Evolutionary conservation across 2,888 invertebrate species (phyloP).

Genomic region (Holacanthella duospinosa): DNA sequence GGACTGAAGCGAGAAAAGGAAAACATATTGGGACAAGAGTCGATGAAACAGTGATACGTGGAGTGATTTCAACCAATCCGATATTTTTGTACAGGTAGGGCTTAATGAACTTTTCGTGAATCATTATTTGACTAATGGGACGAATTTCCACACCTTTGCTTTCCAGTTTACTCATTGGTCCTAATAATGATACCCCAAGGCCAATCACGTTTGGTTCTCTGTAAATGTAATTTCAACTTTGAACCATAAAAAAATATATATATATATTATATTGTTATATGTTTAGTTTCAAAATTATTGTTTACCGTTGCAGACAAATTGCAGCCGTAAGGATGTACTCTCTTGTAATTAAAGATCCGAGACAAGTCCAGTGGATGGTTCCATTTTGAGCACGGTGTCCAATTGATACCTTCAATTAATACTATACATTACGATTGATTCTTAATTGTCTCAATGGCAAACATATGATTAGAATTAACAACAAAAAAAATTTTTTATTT

Average conservation of each 20-base stretch:
- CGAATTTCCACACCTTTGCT: background rate
- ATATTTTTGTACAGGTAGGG: constrained; percentile 16
- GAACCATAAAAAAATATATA: background rate
- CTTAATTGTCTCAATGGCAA: background rate
- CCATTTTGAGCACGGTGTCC: constrained; percentile 11
- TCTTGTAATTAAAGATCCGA: constrained; percentile 15
- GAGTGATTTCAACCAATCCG: constrained; percentile 15
- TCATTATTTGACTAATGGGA: background rate
- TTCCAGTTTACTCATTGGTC: constrained; percentile 2
- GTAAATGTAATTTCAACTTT: too few species aligned
- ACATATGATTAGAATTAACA: background rate
- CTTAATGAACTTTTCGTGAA: background rate
- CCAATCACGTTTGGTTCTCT: constrained; percentile 10
- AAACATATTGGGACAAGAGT: constrained; percentile 17
- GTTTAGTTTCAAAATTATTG: background rate
- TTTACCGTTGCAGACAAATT: constrained; percentile 13
- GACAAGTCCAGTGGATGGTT: constrained; percentile 11
- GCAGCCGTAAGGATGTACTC: constrained; percentile 12
- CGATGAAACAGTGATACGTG: background rate
- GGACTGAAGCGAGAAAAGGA: constrained; percentile 20
- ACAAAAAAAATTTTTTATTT: background rate
- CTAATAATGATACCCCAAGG: constrained; percentile 8
- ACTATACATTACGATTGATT: background rate
- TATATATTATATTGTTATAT: background rate
- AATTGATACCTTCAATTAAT: constrained; percentile 11